Evolutionary conservation across 2,888 invertebrate species (phyloP).

Genomic region (Microctonus aethiopoides): DNA sequence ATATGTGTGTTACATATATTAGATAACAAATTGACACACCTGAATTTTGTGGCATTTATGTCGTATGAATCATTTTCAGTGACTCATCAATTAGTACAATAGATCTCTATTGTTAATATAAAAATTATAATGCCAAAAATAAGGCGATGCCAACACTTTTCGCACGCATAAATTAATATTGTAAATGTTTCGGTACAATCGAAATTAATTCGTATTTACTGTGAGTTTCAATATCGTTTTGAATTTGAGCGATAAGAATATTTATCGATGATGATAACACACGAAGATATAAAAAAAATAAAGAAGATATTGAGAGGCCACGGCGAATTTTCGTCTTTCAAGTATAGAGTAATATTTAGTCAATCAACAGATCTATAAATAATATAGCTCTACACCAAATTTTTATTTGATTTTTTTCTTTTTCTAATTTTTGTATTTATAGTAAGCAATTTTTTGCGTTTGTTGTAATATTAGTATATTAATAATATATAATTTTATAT

Average conservation of each 20-base stretch:
- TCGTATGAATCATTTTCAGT: background rate
- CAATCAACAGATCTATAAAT: background rate
- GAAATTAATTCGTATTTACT: background rate
- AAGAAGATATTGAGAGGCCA: background rate
- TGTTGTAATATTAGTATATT: conserved; percentile 1
- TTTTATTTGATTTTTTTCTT: background rate
- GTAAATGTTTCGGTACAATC: background rate
- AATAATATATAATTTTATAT: background rate
- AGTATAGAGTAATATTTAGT: background rate
- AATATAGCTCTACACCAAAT: conserved; percentile 23
- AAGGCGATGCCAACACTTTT: conserved; percentile 2
- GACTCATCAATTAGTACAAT: background rate
- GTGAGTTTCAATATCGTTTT: background rate
- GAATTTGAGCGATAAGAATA: background rate
- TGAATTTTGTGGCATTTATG: background rate
- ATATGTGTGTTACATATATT: background rate
- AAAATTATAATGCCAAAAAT: background rate
- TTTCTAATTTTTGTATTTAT: background rate
- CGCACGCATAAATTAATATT: background rate
- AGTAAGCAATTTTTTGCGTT: conserved; percentile 8
- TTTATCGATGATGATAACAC: background rate
- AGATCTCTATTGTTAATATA: background rate
- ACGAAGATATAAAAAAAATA: background rate
- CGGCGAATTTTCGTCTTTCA: background rate
- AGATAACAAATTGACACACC: conserved; percentile 8